A percentile compares a stretch with the other conserved stretches of the same genome.
These are phyloP conservation scores for Triplophysa rosa DNA, from an alignment of 2,113 vertebrate genomes.

Conservation along the genomic window DNA sequence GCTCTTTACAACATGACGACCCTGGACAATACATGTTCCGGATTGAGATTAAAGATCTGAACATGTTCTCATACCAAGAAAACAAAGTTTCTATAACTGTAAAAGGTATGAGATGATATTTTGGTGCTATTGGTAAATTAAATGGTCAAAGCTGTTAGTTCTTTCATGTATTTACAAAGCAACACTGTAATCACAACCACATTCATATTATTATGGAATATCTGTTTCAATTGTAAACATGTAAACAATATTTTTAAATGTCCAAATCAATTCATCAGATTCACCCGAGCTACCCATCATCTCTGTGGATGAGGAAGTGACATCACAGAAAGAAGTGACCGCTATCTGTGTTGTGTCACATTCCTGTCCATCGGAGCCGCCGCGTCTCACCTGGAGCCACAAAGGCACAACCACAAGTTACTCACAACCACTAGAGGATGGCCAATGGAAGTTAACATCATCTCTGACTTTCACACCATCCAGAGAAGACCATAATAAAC, in stretches of 20 bases:
- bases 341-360: slow-evolving; percentile 63
- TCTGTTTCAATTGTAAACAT: too few species aligned
- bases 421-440: slow-evolving; percentile 10
- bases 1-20: slow-evolving; percentile 56
- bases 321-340: slow-evolving; percentile 34
- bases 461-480: slow-evolving; percentile 61
- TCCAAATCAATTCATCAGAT: slow-evolving; percentile 45
- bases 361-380: slow-evolving; percentile 64
- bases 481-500: slow-evolving; percentile 55
- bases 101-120: slow-evolving; percentile 57
- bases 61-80: slow-evolving; percentile 32
- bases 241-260: background rate
- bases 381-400: slow-evolving; percentile 67
- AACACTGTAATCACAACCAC: too few species aligned
- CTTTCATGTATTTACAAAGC: too few species aligned
- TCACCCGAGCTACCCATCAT: slow-evolving; percentile 36
- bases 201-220: too few species aligned
- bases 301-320: slow-evolving; percentile 41
- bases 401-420: slow-evolving; percentile 38
- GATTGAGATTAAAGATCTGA: slow-evolving; percentile 58
- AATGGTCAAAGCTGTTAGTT: background rate
- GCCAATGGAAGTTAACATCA: slow-evolving; percentile 61
- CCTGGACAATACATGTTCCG: slow-evolving; percentile 63
- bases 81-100: slow-evolving; percentile 53
- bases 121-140: background rate